Evolutionary conservation across 2,888 invertebrate species (phyloP).

Genomic region (Epinotia bilunana): DNA sequence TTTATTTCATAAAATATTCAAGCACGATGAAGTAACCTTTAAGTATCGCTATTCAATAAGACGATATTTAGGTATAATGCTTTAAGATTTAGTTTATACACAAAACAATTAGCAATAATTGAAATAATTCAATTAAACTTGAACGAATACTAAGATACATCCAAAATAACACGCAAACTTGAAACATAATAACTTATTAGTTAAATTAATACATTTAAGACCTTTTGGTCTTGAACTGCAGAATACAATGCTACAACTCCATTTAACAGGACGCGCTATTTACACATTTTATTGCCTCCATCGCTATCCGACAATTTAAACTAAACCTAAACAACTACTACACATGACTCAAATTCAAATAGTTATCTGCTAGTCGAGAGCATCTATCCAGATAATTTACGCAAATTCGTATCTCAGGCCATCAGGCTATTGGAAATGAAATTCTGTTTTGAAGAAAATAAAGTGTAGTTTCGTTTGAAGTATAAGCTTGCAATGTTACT

Average conservation of each 20-base stretch:
- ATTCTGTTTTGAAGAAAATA: not conserved
- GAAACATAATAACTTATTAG: not conserved
- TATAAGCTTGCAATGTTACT: not conserved
- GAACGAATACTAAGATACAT: slow-evolving; percentile 25
- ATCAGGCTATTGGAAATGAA: not conserved
- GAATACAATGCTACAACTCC: slow-evolving; percentile 34
- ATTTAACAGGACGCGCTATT: slow-evolving; percentile 42
- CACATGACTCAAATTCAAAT: slow-evolving; percentile 18
- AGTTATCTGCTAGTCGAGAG: not conserved
- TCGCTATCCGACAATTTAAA: not conserved
- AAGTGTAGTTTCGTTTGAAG: not conserved
- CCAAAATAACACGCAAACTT: not conserved
- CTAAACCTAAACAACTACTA: not conserved
- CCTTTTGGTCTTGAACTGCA: not conserved
- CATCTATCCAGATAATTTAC: slow-evolving; percentile 18
- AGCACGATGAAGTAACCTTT: not conserved
- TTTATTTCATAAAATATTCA: no score
- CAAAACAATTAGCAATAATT: slow-evolving; percentile 24
- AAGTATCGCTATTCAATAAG: not conserved
- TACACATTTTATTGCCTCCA: slow-evolving; percentile 45
- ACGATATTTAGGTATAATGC: no score
- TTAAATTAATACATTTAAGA: not conserved
- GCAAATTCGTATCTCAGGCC: not conserved
- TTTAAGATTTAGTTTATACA: not conserved
- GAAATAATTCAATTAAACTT: slow-evolving; percentile 30